phyloP scores from a whole-genome alignment of 1,140 invertebrate species.

The Mamestra configurata region DNA sequence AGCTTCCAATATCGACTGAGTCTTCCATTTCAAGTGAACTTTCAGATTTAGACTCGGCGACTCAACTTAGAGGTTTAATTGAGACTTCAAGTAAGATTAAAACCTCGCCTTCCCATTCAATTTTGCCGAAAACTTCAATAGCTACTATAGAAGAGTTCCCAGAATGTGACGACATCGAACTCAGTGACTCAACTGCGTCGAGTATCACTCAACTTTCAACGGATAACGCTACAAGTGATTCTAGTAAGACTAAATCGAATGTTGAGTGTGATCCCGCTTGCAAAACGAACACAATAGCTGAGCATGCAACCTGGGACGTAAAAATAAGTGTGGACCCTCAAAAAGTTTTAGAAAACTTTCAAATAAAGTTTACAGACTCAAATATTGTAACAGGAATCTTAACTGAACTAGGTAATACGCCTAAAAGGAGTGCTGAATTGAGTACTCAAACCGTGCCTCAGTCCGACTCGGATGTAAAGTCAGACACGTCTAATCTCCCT shows the following conservation, averaged over 20 bases:
- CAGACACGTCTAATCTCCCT: neutral
- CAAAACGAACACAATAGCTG: neutral
- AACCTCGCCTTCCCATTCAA: neutral
- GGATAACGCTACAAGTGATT: slow-evolving; percentile 4
- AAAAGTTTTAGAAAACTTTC: neutral
- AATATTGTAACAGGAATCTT: neutral
- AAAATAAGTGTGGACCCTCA: neutral
- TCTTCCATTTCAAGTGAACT: neutral
- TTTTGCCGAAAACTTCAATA: slow-evolving; percentile 3
- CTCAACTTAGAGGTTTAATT: neutral
- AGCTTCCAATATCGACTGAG: neutral
- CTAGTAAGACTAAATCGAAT: slow-evolving; percentile 2
- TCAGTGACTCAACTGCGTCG: neutral
- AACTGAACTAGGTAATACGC: neutral
- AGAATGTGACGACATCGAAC: neutral
- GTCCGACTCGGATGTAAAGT: neutral
- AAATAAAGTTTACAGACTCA: neutral
- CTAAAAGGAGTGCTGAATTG: neutral
- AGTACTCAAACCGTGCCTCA: neutral
- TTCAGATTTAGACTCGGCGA: neutral
- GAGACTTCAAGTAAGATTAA: slow-evolving; percentile 7
- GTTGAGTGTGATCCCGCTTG: neutral
- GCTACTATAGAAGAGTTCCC: slow-evolving; percentile 11
- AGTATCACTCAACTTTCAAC: slow-evolving; percentile 2
- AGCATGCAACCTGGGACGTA: neutral